Evolutionary conservation across 2,888 invertebrate genomes (phyloP), one percentile per base, ranked within the genome.

Genomic region (Hylaea fasciaria): DNA sequence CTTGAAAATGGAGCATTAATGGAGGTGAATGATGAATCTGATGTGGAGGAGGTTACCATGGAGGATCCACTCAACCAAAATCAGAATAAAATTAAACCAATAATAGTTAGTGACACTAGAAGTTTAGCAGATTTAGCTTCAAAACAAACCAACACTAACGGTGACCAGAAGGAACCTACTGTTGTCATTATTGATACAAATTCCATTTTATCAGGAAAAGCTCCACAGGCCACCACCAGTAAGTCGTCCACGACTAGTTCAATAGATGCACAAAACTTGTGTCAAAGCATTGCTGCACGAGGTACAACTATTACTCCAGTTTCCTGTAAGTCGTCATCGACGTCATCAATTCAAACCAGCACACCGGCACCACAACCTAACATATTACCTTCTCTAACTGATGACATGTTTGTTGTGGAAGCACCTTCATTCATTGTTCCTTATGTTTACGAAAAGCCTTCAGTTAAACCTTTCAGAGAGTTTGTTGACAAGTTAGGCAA

Each of bases 381-480:
- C 59, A 91, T 97, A 68, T 85, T 97, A 74, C 97, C 97, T 13
- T 96, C 97, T 12, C 87, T 98, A 17, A 97, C 97, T 39, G 97
- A 98, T 85, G 97, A 97, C 73, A 97, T 97, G 96, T 97, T 96
- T 88, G 97, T 97, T 22, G 96, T 98, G 22, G 97, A 98, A 89
- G 97, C 97, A 29, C 97, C 98, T 10, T 97, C 97, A 39, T 97
- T 98, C 80, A 97, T 98, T 83, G 97, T 98, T 69, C 98, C 98
- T 39, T 98, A 97, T 85, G 97, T 97, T 12, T 97, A 97, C 88
- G 97, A 98, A 84, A 97, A 97, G 83, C 97, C 97, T 17, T 97
- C 97, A 0, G 88, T 96, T 0, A 95, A 96, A 77, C 96, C 96
- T 64, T 94, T 97, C 64, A 95, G 95, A 80, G 95, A 96, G 67